Conservation (phyloP, 2,797 vertebrate species). For the Dryobates pubescens region DNA sequence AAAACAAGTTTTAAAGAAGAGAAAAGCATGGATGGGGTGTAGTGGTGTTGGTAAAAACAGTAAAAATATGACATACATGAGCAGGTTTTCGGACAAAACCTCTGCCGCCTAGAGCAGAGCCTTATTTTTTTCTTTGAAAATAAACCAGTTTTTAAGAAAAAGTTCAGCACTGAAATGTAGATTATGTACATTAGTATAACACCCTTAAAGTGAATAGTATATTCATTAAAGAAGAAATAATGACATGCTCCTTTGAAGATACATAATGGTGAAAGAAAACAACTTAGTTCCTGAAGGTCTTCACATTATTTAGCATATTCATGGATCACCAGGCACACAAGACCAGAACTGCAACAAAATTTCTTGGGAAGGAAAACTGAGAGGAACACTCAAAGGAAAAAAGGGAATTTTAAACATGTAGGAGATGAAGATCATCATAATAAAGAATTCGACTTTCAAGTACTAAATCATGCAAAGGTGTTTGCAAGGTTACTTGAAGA, state of each 20-base stretch:
- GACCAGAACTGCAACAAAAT: neutral
- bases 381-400: neutral
- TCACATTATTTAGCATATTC: neutral
- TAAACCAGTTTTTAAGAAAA: neutral
- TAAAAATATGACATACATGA: neutral
- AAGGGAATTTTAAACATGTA: neutral
- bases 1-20: neutral
- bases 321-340: rapidly evolving
- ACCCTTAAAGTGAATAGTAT: neutral
- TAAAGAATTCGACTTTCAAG: neutral
- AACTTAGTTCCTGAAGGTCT: neutral
- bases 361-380: neutral
- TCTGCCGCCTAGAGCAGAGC: neutral
- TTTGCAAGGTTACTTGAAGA: neutral
- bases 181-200: neutral
- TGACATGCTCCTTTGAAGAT: neutral
- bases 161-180: neutral
- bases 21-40: neutral
- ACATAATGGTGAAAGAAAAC: neutral
- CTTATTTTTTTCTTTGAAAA: neutral
- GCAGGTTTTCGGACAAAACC: neutral
- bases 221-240: neutral
- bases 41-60: neutral
- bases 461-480: neutral
- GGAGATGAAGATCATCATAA: neutral